phyloP scores from a whole-genome alignment of 64 coral and sea anemone genomes.

The Montipora sp. region DNA sequence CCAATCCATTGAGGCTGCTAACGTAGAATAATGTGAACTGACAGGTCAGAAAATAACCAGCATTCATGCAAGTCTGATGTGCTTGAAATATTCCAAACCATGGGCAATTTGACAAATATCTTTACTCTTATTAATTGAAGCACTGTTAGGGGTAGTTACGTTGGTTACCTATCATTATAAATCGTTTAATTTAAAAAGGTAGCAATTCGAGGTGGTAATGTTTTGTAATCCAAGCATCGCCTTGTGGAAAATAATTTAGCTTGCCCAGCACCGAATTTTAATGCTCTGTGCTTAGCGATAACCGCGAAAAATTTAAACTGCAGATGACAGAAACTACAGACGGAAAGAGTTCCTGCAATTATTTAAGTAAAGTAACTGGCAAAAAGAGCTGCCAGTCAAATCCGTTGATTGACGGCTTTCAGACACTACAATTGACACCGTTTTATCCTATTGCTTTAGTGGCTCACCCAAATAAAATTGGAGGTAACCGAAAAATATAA shows the following conservation, averaged over 20 bases:
- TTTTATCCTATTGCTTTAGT: not conserved
- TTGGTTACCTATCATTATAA: conserved; percentile 17
- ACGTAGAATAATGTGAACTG: not conserved
- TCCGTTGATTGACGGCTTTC: not conserved
- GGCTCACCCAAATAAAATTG: not conserved
- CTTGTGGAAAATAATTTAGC: conserved; percentile 1
- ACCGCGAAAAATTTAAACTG: not conserved
- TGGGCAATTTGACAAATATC: not conserved
- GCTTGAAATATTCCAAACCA: not conserved
- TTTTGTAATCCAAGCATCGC: not conserved
- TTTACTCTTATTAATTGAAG: not conserved
- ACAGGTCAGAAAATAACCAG: not conserved
- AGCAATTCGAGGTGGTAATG: not conserved
- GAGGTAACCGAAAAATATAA: too few relatives aligned
- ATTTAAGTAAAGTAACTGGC: not conserved
- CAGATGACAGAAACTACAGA: not conserved
- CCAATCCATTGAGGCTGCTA: not conserved
- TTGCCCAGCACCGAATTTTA: not conserved
- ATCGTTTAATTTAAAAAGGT: not conserved
- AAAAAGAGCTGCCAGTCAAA: conserved; percentile 1
- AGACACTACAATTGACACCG: conserved; percentile 26
- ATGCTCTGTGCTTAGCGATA: not conserved
- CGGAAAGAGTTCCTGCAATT: not conserved
- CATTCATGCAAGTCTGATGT: not conserved
- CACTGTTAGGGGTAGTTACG: not conserved